These are phyloP conservation scores for Hydriomena furcata DNA, from an alignment of 2,888 invertebrate genomes.

Conservation along the genomic window DNA sequence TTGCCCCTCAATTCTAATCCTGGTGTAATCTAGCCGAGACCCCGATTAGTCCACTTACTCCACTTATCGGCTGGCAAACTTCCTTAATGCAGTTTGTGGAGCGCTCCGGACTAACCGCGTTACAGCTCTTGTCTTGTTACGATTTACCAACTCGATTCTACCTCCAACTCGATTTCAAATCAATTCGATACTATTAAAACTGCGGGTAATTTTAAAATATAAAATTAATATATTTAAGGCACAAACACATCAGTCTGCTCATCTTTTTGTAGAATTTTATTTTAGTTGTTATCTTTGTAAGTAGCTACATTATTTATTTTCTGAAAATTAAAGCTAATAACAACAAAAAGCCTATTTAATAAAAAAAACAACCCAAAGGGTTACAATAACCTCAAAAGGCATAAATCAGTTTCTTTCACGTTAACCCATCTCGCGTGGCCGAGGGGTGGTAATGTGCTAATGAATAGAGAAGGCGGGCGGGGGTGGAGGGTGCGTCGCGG, in stretches of 20 bases:
- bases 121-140: constrained; percentile 53
- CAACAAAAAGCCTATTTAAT: constrained; percentile 1
- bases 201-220: too few relatives aligned
- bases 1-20: constrained; percentile 7
- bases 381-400: constrained; percentile 47
- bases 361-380: constrained; percentile 36
- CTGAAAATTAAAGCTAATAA: too few relatives aligned
- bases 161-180: constrained; percentile 1
- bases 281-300: too few relatives aligned
- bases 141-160: constrained; percentile 44
- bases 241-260: neutral
- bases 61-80: constrained; percentile 68
- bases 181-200: neutral
- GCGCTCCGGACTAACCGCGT: constrained; percentile 58
- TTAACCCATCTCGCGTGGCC: constrained; percentile 60
- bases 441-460: constrained; percentile 81
- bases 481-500: constrained; percentile 39
- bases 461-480: constrained; percentile 62
- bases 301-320: too few relatives aligned
- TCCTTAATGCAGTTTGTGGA: constrained; percentile 58
- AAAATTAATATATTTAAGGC: neutral
- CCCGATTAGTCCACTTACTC: constrained; percentile 59
- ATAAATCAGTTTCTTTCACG: constrained; percentile 73
- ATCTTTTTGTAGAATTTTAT: neutral
- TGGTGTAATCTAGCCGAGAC: constrained; percentile 45